phyloP scores from a whole-genome alignment of 2,888 invertebrate species.

The Acleris emargana region DNA sequence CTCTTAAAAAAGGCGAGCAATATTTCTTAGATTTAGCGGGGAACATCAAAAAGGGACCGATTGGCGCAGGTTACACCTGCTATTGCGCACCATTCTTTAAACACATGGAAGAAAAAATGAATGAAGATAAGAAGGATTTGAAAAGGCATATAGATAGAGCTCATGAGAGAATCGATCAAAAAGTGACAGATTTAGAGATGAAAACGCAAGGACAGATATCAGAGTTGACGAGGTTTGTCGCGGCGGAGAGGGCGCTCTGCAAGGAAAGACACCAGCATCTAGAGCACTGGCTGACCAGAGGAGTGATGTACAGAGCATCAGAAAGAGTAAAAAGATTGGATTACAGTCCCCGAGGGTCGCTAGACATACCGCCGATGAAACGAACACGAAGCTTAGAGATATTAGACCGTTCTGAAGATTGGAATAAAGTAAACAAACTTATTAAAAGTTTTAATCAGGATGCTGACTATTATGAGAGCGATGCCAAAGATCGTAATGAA shows the following conservation, averaged over 20 bases:
- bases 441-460: slow-evolving; percentile 71
- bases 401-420: slow-evolving; percentile 79
- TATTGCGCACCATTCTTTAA: slow-evolving; percentile 96
- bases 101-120: slow-evolving; percentile 92
- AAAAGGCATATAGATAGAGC: slow-evolving; percentile 91
- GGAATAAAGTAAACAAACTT: slow-evolving; percentile 70
- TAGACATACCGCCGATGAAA: slow-evolving; percentile 84
- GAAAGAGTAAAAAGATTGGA: slow-evolving; percentile 76
- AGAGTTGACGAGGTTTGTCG: slow-evolving; percentile 86
- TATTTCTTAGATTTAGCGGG: slow-evolving; percentile 97
- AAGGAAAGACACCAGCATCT: slow-evolving; percentile 86
- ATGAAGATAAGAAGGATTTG: slow-evolving; percentile 90
- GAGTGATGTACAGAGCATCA: slow-evolving; percentile 84
- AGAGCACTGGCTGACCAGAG: slow-evolving; percentile 88
- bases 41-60: slow-evolving; percentile 96
- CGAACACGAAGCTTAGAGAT: slow-evolving; percentile 89
- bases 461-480: slow-evolving; percentile 63
- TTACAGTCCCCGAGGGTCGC: slow-evolving; percentile 78
- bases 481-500: slow-evolving; percentile 73
- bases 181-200: slow-evolving; percentile 91
- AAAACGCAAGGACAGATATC: slow-evolving; percentile 89
- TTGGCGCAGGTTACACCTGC: slow-evolving; percentile 96
- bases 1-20: slow-evolving; percentile 94
- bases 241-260: slow-evolving; percentile 85
- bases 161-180: slow-evolving; percentile 90